Conservation (phyloP, 2,888 invertebrate species). For the Aricia artaxerxes region DNA sequence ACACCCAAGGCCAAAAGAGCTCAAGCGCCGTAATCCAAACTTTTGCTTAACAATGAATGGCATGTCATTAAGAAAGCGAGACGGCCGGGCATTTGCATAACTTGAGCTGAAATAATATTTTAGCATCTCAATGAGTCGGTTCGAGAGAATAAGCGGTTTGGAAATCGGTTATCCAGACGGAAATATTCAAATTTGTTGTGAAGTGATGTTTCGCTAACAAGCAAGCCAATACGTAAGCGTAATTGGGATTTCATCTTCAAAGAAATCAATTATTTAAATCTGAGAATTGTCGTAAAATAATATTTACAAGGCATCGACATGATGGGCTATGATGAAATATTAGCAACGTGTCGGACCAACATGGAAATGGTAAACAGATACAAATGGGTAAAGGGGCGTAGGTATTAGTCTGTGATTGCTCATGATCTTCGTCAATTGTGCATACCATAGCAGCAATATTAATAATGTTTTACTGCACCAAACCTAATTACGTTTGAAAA, state of each 20-base stretch:
- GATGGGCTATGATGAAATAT: neutral
- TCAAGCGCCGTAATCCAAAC: constrained; percentile 31
- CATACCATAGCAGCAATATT: neutral
- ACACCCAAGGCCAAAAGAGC: neutral
- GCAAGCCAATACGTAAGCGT: constrained; percentile 3
- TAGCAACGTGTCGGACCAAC: too few relatives aligned
- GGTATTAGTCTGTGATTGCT: too few relatives aligned
- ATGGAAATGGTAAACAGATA: too few relatives aligned
- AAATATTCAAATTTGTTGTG: constrained; percentile 32
- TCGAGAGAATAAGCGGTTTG: constrained; percentile 37
- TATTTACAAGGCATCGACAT: neutral
- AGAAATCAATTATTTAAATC: constrained; percentile 20
- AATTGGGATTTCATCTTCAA: constrained; percentile 1
- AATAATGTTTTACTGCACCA: neutral
- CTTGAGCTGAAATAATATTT: constrained; percentile 40
- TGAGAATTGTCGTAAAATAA: neutral
- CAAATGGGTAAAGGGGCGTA: too few relatives aligned
- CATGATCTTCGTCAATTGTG: too few relatives aligned
- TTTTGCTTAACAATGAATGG: constrained; percentile 41
- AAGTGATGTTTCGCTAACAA: constrained; percentile 29
- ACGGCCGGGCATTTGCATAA: constrained; percentile 38
- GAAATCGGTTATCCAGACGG: constrained; percentile 32
- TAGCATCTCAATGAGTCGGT: constrained; percentile 41
- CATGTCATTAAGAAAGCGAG: constrained; percentile 42
- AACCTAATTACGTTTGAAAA: neutral